These are phyloP conservation scores for Anoura caudifer DNA, from an alignment of 2,113 vertebrate genomes.

Conservation along the genomic window DNA sequence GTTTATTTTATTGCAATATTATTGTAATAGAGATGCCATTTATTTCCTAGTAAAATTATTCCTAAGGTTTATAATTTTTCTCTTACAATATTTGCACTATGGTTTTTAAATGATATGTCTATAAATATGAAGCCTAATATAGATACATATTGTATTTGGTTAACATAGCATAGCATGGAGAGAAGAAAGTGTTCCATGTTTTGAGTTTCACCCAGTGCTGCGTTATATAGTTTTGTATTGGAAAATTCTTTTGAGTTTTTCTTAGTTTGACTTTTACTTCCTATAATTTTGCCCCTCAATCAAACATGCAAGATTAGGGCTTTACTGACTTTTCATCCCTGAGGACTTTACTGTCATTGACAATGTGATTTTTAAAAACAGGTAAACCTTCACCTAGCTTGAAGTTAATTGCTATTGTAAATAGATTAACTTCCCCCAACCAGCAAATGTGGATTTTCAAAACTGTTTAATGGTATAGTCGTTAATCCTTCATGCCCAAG, in stretches of 20 bases:
- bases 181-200: background rate
- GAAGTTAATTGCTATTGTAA: background rate
- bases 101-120: background rate
- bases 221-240: background rate
- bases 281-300: background rate
- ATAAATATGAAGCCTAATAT: constrained; percentile 9
- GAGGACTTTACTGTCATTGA: background rate
- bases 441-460: background rate
- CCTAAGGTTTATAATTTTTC: background rate
- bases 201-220: background rate
- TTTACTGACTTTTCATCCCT: background rate
- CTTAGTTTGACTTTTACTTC: background rate
- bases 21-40: constrained; percentile 29
- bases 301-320: background rate
- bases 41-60: constrained; percentile 61
- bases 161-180: background rate
- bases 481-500: background rate
- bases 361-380: background rate
- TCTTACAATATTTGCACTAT: background rate
- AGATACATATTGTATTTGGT: background rate
- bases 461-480: background rate
- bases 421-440: background rate
- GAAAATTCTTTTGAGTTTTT: background rate
- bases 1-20: constrained; percentile 39
- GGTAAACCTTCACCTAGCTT: background rate